Percentiles rank a stretch among this genome's conserved stretches.
phyloP scores from a whole-genome alignment of 2,113 vertebrate genomes.

The Ifrita kowaldi region DNA sequence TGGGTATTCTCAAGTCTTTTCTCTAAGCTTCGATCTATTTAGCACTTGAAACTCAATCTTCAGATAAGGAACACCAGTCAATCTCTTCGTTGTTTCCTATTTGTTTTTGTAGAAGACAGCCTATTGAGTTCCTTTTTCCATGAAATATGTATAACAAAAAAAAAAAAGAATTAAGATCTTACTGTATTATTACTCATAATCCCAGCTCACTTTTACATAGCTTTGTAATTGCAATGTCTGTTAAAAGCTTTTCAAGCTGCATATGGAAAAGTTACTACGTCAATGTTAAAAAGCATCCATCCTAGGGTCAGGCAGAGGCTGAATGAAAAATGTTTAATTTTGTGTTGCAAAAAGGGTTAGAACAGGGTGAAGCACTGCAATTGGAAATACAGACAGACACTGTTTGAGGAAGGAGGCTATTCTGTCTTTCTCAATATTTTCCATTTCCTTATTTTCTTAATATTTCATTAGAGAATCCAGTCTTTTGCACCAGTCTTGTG shows the following conservation, averaged over 20 bases:
- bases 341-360: neutral
- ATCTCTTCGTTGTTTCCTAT: neutral
- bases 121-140: neutral
- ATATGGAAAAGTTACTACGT: neutral
- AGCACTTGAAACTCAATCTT: slow-evolving; percentile 24
- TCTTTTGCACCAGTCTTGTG: neutral
- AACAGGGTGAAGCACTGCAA: neutral
- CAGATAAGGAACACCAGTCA: neutral
- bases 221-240: neutral
- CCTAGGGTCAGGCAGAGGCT: neutral
- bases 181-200: neutral
- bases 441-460: neutral
- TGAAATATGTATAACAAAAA: neutral
- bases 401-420: neutral
- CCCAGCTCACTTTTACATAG: neutral
- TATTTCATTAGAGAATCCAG: neutral
- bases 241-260: neutral
- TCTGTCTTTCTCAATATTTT: neutral
- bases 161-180: neutral
- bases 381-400: neutral
- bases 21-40: neutral
- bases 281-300: neutral
- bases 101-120: neutral
- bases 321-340: neutral
- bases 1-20: neutral